Evolutionary conservation across 2,113 vertebrate species (phyloP).

Genomic region (Crotalus tigris): DNA sequence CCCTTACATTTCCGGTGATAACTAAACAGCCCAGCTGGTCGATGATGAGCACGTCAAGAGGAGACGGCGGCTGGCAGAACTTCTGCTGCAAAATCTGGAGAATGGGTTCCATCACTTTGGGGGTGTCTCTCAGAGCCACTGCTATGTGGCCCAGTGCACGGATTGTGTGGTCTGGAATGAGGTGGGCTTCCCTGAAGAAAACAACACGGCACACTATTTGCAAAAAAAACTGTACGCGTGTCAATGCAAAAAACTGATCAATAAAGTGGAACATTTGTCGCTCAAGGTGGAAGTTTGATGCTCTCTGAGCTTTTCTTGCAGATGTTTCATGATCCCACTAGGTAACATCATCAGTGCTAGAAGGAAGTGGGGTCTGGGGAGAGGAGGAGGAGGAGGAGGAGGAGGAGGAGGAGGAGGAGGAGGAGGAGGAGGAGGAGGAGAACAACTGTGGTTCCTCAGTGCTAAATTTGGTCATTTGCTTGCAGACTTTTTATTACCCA

Average conservation of each 20-base stretch:
- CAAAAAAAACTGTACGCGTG: neutral
- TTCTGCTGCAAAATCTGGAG: conserved; percentile 97
- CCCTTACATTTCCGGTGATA: conserved; percentile 92
- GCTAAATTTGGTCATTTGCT: no score
- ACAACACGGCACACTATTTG: neutral
- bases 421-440: no score
- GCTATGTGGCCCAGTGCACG: conserved; percentile 92
- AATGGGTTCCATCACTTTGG: conserved; percentile 94
- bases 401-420: no score
- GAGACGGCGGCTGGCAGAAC: conserved; percentile 93
- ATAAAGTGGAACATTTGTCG: no score
- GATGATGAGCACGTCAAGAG: conserved; percentile 90
- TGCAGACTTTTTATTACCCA: no score
- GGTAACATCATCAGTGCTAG: no score
- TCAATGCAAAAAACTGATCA: neutral
- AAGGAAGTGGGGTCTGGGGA: no score
- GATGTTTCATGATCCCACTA: no score
- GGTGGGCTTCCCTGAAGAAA: conserved; percentile 83
- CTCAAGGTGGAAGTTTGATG: no score
- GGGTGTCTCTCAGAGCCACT: conserved; percentile 90
- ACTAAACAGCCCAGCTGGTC: conserved; percentile 96
- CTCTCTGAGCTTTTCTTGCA: no score
- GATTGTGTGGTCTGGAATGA: conserved; percentile 97
- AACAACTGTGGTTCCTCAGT: no score
- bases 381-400: no score